Evolutionary conservation across 2,888 invertebrate genomes (phyloP), one percentile per base, ranked within the genome.

Genomic region (Tenodera sinensis): DNA sequence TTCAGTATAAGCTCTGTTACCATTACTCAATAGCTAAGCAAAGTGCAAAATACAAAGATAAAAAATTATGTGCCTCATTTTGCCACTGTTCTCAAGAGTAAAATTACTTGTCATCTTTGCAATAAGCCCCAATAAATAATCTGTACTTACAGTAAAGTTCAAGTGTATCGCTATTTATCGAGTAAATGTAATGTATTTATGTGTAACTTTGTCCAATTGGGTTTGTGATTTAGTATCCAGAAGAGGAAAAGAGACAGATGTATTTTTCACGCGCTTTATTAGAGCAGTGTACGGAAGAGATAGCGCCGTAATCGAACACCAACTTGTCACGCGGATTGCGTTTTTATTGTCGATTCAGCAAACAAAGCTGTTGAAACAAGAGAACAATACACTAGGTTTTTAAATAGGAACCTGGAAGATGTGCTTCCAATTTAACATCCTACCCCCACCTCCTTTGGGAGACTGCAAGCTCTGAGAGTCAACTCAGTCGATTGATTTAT

Each of bases 401-500:
- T 71, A 71, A 71, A 71, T 71, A 20, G 54, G 25, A 71, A 71
- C 54, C 25, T 71, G 54, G 0, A 71, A 71, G 54, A 71, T 71
- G 15, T 71, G 20, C 54, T 71, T 71, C 54, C 54, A 71, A 71
- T 71, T 71, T 71, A 71, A 20, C 25, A 71, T 15, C 54, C 54
- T 71, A 20, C 54, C 20, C 54, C 25, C 6, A 15, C 54, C 54
- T 71, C 54, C 54, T 15, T 71, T 71, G 54, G 54, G 54, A 71
- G 54, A 20, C 54, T 71, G 54, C 54, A 54, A 34, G 2, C 28
- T 84, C 47, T 20, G 47, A 9, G 87, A 87, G 82, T 86, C 86
- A 86, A 81, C 88, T 25, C 54, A 71, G 83, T 87, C 89, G 88
- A 89, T 89, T 89, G 89, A 89, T 89, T 89, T 89, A 89, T 86